Base-by-base conservation (phyloP, 2,888 invertebrate species). In the Petrophora chlorosata region DNA sequence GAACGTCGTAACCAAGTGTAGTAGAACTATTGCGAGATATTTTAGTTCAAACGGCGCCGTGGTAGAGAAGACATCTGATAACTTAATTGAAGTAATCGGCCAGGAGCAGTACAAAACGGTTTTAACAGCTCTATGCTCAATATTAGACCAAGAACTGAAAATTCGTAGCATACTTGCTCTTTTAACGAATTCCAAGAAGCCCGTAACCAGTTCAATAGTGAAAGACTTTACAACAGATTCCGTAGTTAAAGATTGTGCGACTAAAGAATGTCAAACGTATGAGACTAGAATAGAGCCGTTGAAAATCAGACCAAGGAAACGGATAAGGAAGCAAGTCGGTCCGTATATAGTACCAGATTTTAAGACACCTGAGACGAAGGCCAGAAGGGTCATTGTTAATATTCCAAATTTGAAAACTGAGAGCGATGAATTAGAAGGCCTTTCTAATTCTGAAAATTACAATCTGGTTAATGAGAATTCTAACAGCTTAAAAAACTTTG, bases 91-190 rank as follows among this genome's bases (percentile, higher is more conserved):
- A n/a, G 8, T 83, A 0, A 82, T 89, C 0, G 89, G 89, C 0
- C 84, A 85, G 28, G 70, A 69, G 0, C 82, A 80, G 23, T 89
- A 85, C 35, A 79, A 85, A 13, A 65, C 64, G 0, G 45, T 87
- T 0, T 74, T 88, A 1, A 65, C 74, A 3, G 78, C 82, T 0
- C 14, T 89, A 3, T 80, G 82, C 36, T 82, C 85, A 0, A 73
- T 87, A 0, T 69, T 84, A 0, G 82, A 64, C 26, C 73, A 75
- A 5, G 85, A 87, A 29, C 53, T 79, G 1, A 83, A 78, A 61
- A 64, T 87, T 0, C 61, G 78, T 0, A 81, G 74, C 0, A 77
- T 89, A 1, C 48, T 82, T 2, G 70, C 86, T 0, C 43, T 89
- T 1, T 46, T 89, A 0, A 79, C 3, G 3, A 25, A 25, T 10